Evolutionary conservation across 2,888 invertebrate species (phyloP).

Genomic region (Protophormia terraenovae): DNA sequence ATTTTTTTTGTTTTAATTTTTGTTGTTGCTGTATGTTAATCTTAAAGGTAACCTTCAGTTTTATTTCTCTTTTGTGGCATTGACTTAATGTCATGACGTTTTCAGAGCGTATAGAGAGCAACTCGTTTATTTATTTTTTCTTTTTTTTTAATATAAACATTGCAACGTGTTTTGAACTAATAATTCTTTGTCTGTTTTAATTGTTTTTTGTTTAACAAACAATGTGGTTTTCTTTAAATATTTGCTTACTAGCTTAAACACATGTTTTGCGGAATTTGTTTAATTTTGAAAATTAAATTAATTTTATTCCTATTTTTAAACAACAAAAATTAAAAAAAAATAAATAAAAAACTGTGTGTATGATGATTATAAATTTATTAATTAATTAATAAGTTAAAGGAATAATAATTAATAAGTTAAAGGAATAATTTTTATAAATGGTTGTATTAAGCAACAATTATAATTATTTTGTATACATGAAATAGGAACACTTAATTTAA

Average conservation of each 20-base stretch:
- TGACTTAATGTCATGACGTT: conserved; percentile 16
- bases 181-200: background rate
- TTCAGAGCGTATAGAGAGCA: background rate
- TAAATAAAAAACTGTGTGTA: too few species aligned
- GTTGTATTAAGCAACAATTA: too few species aligned
- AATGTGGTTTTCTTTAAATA: background rate
- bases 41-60: conserved; percentile 52
- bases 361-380: too few species aligned
- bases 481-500: too few species aligned
- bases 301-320: too few species aligned
- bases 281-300: background rate
- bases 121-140: background rate
- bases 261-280: background rate
- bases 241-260: background rate
- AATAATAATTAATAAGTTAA: too few species aligned
- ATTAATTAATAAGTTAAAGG: too few species aligned
- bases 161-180: conserved; percentile 37
- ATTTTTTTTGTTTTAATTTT: conserved; percentile 1
- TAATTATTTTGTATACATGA: too few species aligned
- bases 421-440: too few species aligned
- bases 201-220: background rate
- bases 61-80: conserved; percentile 36
- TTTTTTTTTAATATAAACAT: conserved; percentile 27
- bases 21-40: conserved; percentile 15
- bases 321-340: too few species aligned